phyloP scores from a whole-genome alignment of 2,888 invertebrate species.

The Drosophila sordidula region DNA sequence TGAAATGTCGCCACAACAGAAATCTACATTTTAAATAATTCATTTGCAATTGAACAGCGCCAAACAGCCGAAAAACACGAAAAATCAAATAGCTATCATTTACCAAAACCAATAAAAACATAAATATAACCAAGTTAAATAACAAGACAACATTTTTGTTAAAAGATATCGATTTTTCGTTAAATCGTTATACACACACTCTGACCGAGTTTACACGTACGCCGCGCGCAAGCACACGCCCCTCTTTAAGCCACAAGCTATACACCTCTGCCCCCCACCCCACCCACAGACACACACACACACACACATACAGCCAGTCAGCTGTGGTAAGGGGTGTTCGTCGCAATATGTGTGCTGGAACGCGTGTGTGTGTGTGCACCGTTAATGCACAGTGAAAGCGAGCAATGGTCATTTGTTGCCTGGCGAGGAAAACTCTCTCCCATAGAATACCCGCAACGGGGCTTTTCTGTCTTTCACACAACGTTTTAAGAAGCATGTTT shows the following conservation, averaged over 20 bases:
- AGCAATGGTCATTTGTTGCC: slow-evolving; percentile 49
- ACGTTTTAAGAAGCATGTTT: slow-evolving; percentile 73
- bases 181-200: slow-evolving; percentile 80
- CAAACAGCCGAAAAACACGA: not conserved
- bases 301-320: slow-evolving; percentile 16
- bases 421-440: slow-evolving; percentile 7
- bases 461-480: not conserved
- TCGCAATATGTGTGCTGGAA: slow-evolving; percentile 13
- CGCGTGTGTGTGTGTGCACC: slow-evolving; percentile 24
- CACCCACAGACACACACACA: not conserved
- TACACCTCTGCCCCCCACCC: not conserved
- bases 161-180: slow-evolving; percentile 77
- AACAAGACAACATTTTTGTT: slow-evolving; percentile 55
- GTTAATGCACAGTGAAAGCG: slow-evolving; percentile 38
- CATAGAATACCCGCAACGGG: not conserved
- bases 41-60: not conserved
- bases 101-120: not conserved
- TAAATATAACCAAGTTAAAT: slow-evolving; percentile 44
- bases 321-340: slow-evolving; percentile 16
- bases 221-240: slow-evolving; percentile 65
- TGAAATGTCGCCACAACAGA: slow-evolving; percentile 28
- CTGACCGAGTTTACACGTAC: slow-evolving; percentile 73
- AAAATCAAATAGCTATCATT: not conserved
- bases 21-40: not conserved
- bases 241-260: slow-evolving; percentile 23